These are phyloP conservation scores for Regulus satrapa DNA, from an alignment of 2,113 vertebrate genomes.

Conservation along the genomic window DNA sequence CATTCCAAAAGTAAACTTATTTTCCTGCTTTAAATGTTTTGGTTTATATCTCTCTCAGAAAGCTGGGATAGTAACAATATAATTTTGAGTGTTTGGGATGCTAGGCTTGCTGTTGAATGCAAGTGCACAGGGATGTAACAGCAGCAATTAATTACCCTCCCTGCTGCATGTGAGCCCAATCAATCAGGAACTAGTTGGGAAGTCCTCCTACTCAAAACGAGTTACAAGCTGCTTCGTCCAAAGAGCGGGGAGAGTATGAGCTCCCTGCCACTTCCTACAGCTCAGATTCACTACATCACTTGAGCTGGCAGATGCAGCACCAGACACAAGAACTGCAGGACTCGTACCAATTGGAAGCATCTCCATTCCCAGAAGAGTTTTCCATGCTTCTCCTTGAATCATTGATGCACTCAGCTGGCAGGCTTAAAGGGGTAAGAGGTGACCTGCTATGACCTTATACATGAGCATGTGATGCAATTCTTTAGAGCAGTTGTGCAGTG, in stretches of 20 bases:
- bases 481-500: not conserved
- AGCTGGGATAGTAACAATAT: not conserved
- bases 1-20: not conserved
- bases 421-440: not conserved
- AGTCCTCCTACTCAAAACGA: not conserved
- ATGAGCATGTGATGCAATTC: not conserved
- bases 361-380: not conserved
- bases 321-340: not conserved
- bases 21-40: not conserved
- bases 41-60: not conserved
- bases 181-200: not conserved
- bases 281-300: not conserved
- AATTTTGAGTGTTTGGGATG: not conserved
- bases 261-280: not conserved
- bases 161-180: accelerated
- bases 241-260: not conserved
- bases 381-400: not conserved
- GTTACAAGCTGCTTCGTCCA: not conserved
- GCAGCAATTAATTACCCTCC: not conserved
- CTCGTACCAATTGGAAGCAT: accelerated
- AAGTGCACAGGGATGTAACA: not conserved
- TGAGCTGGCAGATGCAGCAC: not conserved
- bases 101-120: not conserved
- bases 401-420: not conserved
- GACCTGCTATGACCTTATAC: not conserved